Conservation (phyloP, 2,888 invertebrate species). For the Noctua janthe region DNA sequence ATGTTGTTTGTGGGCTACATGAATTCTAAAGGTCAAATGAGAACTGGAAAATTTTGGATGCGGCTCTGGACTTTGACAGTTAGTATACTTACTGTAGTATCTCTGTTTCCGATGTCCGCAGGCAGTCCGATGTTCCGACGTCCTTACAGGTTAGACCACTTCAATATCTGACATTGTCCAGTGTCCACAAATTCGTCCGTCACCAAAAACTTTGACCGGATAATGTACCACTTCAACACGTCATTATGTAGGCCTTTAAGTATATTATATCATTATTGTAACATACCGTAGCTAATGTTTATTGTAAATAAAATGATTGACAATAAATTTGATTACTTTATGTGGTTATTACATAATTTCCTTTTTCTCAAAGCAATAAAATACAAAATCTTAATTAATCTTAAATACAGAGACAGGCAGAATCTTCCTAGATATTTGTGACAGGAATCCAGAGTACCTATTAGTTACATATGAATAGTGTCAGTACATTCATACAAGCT, state of each 20-base stretch:
- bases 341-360: constrained; percentile 71
- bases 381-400: not conserved
- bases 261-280: constrained; percentile 76
- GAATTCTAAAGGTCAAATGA: not conserved
- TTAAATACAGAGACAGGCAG: not conserved
- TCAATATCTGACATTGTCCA: not conserved
- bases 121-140: not conserved
- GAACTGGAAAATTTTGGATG: not conserved
- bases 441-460: not conserved
- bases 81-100: not conserved
- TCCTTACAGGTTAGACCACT: not conserved
- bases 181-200: not conserved
- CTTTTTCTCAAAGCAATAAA: constrained; percentile 23
- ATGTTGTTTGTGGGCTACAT: not conserved
- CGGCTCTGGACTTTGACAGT: not conserved
- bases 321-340: constrained; percentile 88
- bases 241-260: constrained; percentile 61
- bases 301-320: constrained; percentile 89
- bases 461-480: not conserved
- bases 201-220: constrained; percentile 8
- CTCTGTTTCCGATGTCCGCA: not conserved
- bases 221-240: constrained; percentile 47
- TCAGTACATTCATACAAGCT: not conserved
- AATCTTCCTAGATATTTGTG: not conserved
- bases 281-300: constrained; percentile 82